Base-by-base conservation (phyloP, 2,113 vertebrate species). In the Melanerpes aurifrons region DNA sequence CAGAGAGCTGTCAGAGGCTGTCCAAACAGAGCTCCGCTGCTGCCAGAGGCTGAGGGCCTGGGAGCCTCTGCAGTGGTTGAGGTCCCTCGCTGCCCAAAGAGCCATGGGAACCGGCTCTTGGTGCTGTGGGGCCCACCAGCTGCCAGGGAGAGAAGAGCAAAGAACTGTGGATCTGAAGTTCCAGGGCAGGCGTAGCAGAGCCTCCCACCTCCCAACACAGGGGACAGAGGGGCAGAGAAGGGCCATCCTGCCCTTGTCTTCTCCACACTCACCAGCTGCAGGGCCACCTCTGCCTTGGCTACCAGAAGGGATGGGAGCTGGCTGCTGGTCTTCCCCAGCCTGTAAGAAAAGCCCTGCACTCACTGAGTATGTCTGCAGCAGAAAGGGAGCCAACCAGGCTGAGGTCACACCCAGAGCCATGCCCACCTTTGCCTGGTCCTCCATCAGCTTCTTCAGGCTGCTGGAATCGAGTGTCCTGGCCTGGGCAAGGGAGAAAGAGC, bases 61-160 rank as follows among this genome's bases (percentile, higher is more conserved):
- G 37, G 59, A 2, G 1, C 8, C n/a, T 48, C 40, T 58, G 53
- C 61, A 66, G 82, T 2, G 3, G 15, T 21, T 1, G 1, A n/a
- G 8, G 16, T n/a, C n/a, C n/a, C 5, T 31, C 7, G 25, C 21
- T 4, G 0, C 0, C 6, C 40, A 47, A 35, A 57, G 6, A 21
- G 31, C 37, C 50, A 64, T 7, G 25, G 48, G 31, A 64, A 32
- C 10, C 7, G 3, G 3, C 13, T 47, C 22, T 18, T 82, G 18
- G 37, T 25, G 25, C 12, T 32, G 29, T 5, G 4, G 18, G 25
- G 45, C 40, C 31, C 24, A 5, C 22, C 48, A n/a, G 48, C 45
- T 79, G 37, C 28, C 24, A 32, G 21, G 8, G 15, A 21, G 15
- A 53, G 35, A 11, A 48, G 26, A 59, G 54, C 43, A 81, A 58